Evolutionary conservation across 2,888 invertebrate genomes (phyloP).

Genomic region (Acrobasis repandana): DNA sequence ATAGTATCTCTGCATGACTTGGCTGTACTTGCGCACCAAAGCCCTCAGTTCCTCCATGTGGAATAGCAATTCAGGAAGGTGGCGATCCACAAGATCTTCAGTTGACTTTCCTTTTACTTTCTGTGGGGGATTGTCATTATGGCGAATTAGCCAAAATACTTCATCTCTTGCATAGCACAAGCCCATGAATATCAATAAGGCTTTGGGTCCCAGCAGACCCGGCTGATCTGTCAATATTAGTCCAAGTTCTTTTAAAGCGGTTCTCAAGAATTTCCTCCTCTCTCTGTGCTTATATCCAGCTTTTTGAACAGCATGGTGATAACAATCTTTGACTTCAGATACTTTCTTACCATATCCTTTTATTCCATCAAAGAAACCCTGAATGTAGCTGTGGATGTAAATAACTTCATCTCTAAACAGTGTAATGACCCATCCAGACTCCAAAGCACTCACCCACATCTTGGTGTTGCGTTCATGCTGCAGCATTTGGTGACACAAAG

Average conservation of each 20-base stretch:
- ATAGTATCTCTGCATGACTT: constrained; percentile 98
- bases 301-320: constrained; percentile 94
- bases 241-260: constrained; percentile 96
- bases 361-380: constrained; percentile 95
- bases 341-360: constrained; percentile 97
- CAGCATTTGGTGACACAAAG: constrained; percentile 94
- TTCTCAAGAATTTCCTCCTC: constrained; percentile 96
- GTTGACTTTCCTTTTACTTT: constrained; percentile 93
- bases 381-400: constrained; percentile 96
- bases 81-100: constrained; percentile 97
- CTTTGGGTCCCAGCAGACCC: constrained; percentile 98
- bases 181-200: constrained; percentile 97
- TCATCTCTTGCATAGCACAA: constrained; percentile 98
- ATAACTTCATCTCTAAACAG: constrained; percentile 98
- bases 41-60: constrained; percentile 99
- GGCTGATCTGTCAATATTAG: constrained; percentile 98
- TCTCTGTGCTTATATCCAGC: constrained; percentile 97
- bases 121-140: constrained; percentile 97
- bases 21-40: constrained; percentile 96
- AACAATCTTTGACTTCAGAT: constrained; percentile 97
- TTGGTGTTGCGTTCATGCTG: constrained; percentile 92
- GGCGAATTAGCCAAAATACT: constrained; percentile 97
- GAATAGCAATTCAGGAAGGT: constrained; percentile 97
- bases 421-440: constrained; percentile 96
- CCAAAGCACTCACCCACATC: constrained; percentile 95